These are phyloP conservation scores for Progne subis DNA, from an alignment of 2,113 vertebrate species.

Conservation along the genomic window DNA sequence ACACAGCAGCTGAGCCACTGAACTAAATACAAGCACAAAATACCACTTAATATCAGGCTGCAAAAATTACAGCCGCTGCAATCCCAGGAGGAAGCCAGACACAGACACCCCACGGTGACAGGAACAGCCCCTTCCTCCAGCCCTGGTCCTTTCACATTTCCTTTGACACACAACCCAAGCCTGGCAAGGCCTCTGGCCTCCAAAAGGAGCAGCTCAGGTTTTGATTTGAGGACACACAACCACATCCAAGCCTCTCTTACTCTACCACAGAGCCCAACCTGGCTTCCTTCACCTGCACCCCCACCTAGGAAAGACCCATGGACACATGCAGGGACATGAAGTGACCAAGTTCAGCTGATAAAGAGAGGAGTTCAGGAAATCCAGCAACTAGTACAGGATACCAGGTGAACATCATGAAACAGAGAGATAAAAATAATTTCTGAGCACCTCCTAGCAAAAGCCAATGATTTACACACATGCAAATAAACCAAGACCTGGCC, in stretches of 20 bases:
- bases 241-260: background rate
- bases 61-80: background rate
- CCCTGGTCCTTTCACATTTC: background rate
- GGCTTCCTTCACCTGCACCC: background rate
- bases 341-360: background rate
- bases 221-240: background rate
- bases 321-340: rapidly evolving
- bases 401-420: background rate
- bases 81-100: background rate
- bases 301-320: rapidly evolving
- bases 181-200: background rate
- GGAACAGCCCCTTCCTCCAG: background rate
- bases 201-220: background rate
- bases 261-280: background rate
- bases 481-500: background rate
- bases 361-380: background rate
- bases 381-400: background rate
- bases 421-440: background rate
- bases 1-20: background rate
- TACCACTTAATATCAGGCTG: background rate
- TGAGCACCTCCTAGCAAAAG: background rate
- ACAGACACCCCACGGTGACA: background rate
- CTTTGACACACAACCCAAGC: background rate
- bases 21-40: background rate
- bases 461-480: background rate